Base-by-base conservation (phyloP, 2,888 invertebrate genomes). In the Crocallis elinguaria region DNA sequence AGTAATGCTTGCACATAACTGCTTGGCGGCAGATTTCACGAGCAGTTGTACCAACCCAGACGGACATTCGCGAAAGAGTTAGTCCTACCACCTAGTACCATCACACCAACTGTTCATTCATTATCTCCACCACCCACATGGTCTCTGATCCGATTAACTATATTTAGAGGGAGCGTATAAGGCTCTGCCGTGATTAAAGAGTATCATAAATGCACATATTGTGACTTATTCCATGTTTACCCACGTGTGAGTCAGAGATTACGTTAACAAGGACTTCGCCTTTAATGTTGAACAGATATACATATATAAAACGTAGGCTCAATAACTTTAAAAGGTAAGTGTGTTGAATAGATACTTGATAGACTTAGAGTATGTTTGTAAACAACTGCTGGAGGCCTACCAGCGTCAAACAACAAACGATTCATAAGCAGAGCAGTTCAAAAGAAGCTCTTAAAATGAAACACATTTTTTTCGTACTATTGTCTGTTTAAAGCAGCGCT, bases 71-170 rank as follows among this genome's bases (percentile, higher is more conserved):
- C n/a, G n/a, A n/a, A n/a, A n/a, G n/a, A n/a, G n/a, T n/a, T n/a
- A n/a, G n/a, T n/a, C n/a, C n/a, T n/a, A n/a, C n/a, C n/a, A n/a
- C n/a, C n/a, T n/a, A 25, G 29, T 39, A 39, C 44, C 57, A 54
- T 51, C 35, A 59, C 53, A 25, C 35, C 62, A 62, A 57, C 60
- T 60, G 57, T 54, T 57, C 57, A 61, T 54, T 53, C 56, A 53
- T 60, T 57, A 57, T 43, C n/a, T n/a, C n/a, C 46, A 16, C 37
- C 74, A 59, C 77, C 77, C 62, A 77, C 77, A 16, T 35, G 19
- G 51, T 65, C 67, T 64, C 54, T 70, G 77, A 71, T 72, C 77
- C 59, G 65, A 60, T 71, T 77, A 57, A 53, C 75, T 72, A 68
- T 73, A 73, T 74, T 66, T 64, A 73, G 71, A 62, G 46, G 12